Base-by-base conservation (phyloP, 1,140 invertebrate species). In the Bombus turneri region DNA sequence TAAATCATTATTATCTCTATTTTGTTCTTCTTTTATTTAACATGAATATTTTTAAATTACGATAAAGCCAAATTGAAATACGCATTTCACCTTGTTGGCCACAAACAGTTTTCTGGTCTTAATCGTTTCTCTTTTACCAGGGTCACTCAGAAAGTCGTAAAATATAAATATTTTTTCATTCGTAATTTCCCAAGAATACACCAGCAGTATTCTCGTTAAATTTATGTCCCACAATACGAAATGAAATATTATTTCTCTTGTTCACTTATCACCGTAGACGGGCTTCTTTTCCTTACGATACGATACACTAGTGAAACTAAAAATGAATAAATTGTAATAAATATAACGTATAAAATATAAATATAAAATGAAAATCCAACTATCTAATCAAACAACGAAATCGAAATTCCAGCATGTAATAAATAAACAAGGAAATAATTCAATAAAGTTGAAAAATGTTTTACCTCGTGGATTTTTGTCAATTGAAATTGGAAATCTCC, bases 121-220 rank as follows among this genome's bases (percentile, higher is more conserved):
- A 39, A 62, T 77, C 34, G 22, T 79, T 77, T 8, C 22, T 47
- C 18, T 34, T 34, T 13, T 34, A 31, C 59, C 34, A 43, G 2
- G 37, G 59, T 66, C 39, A 31, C 34, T 43, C 62, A n/a, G 59
- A 39, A 66, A 78, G n/a, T 66, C 59, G 39, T 78, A 78, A 79
- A 79, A 43, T 28, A 37, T 31, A 66, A 66, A 79, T 79, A 79
- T 43, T 79, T 66, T 43, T 66, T 34, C 43, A 47, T 28, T 34
- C 59, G 31, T n/a, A 28, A n/a, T 39, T 47, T 77, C 62, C 57
- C 57, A 41, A 39, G 57, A 77, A 62, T 77, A 76, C 34, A 37
- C 25, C 15, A 12, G 28, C 57, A 22, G 37, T 39, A 43, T 77
- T 41, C 75, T 9, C 8, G 25, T 62, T 62, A 62, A 77, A 77